phyloP scores from a whole-genome alignment of 1,140 invertebrate species.

The Leptinotarsa lineolata region DNA sequence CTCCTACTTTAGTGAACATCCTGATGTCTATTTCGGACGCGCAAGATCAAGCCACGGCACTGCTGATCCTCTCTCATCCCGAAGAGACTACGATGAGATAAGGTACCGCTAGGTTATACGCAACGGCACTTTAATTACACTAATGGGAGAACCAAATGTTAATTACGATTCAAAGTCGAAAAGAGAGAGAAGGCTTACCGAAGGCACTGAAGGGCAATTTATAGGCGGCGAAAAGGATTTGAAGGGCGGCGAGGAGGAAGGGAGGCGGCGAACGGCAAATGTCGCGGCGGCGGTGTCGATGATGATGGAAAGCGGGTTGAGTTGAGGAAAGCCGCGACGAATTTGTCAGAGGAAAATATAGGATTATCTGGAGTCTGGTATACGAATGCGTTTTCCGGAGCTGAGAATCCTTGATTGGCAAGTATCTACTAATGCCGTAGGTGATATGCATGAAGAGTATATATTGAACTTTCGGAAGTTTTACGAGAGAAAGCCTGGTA shows the following conservation, averaged over 20 bases:
- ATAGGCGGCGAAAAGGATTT: slow-evolving; percentile 3
- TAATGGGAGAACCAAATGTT: slow-evolving; percentile 74
- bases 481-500: too few relatives aligned
- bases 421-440: too few relatives aligned
- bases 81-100: slow-evolving; percentile 50
- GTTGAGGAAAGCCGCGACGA: not conserved
- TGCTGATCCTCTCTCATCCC: not conserved
- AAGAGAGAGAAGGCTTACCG: slow-evolving; percentile 56
- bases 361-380: not conserved
- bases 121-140: slow-evolving; percentile 71
- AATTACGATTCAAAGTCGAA: slow-evolving; percentile 73
- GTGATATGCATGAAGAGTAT: too few relatives aligned
- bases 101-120: slow-evolving; percentile 54
- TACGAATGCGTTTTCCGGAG: not conserved
- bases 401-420: not conserved
- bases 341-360: not conserved
- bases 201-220: slow-evolving; percentile 19
- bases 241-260: not conserved
- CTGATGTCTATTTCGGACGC: too few relatives aligned
- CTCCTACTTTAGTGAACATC: too few relatives aligned
- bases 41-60: not conserved
- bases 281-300: slow-evolving; percentile 6
- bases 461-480: too few relatives aligned
- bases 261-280: not conserved
- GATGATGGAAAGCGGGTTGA: slow-evolving; percentile 1